A percentile compares a stretch with the other conserved stretches of the same genome.
Evolutionary conservation across 2,797 vertebrate species (phyloP).

Genomic region (Anniella stebbinsi): DNA sequence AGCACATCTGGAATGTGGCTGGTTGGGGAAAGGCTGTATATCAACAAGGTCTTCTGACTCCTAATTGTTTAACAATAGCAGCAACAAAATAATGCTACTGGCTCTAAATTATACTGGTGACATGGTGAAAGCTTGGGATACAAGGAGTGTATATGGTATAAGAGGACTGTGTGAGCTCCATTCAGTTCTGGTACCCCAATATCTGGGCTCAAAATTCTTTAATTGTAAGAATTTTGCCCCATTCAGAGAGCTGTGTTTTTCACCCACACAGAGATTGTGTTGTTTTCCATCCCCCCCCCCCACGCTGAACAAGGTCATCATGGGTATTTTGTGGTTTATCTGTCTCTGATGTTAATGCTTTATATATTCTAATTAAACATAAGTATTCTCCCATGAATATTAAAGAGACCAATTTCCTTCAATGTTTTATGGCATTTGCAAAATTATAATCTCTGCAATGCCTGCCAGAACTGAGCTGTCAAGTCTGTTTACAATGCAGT

Average conservation of each 20-base stretch:
- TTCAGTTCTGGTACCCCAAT: not conserved
- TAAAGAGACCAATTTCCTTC: constrained; percentile 57
- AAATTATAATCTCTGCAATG: constrained; percentile 59
- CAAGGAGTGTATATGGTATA: not conserved
- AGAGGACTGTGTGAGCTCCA: not conserved
- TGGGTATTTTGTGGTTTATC: constrained; percentile 33
- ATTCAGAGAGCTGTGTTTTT: not conserved
- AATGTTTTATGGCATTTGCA: constrained; percentile 51
- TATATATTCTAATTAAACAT: constrained; percentile 51
- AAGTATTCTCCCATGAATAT: constrained; percentile 57
- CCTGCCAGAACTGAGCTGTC: constrained; percentile 59
- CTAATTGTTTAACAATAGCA: not conserved
- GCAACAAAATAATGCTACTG: not conserved
- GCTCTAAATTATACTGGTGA: not conserved
- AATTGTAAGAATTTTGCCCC: not conserved
- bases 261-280: not conserved
- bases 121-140: not conserved
- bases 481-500: constrained; percentile 65
- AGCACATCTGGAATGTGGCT: no score
- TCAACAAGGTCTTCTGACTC: not conserved
- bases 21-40: no score
- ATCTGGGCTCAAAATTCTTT: not conserved
- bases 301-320: constrained; percentile 36
- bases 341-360: constrained; percentile 26
- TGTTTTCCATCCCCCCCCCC: not conserved